These are phyloP conservation scores for Hyposoter didymator DNA, from an alignment of 2,888 invertebrate genomes.

Conservation along the genomic window DNA sequence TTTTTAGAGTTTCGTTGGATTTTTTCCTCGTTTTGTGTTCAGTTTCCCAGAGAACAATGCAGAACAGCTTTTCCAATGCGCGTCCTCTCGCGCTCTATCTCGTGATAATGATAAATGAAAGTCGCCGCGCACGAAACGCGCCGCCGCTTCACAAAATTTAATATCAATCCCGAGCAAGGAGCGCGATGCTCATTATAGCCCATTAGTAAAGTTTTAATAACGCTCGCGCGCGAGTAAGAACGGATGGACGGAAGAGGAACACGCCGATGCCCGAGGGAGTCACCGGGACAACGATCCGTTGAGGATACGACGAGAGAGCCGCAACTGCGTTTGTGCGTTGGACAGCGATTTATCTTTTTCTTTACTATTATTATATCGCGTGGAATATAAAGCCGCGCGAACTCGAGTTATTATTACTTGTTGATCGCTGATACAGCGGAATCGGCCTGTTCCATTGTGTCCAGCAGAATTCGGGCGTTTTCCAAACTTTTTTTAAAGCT, in stretches of 20 bases:
- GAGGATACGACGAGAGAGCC: slow-evolving; percentile 44
- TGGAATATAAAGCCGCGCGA: slow-evolving; percentile 75
- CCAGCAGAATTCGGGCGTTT: slow-evolving; percentile 30
- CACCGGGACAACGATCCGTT: slow-evolving; percentile 38
- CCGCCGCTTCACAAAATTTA: slow-evolving; percentile 76
- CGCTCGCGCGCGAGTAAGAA: slow-evolving; percentile 67
- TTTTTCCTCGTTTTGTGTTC: slow-evolving; percentile 1
- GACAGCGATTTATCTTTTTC: slow-evolving; percentile 66
- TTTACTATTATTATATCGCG: slow-evolving; percentile 72
- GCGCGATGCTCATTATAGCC: slow-evolving; percentile 79
- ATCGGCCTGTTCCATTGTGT: slow-evolving; percentile 33
- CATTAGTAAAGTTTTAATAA: slow-evolving; percentile 82
- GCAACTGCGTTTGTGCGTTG: slow-evolving; percentile 54
- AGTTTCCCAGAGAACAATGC: slow-evolving; percentile 63
- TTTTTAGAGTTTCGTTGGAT: slow-evolving; percentile 40
- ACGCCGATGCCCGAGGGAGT: slow-evolving; percentile 41
- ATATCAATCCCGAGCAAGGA: slow-evolving; percentile 77
- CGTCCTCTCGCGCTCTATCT: slow-evolving; percentile 65
- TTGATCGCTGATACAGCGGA: slow-evolving; percentile 75
- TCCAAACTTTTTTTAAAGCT: slow-evolving; percentile 54
- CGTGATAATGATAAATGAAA: slow-evolving; percentile 79
- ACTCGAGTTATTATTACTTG: slow-evolving; percentile 75
- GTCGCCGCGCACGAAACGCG: slow-evolving; percentile 64
- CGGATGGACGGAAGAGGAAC: slow-evolving; percentile 39
- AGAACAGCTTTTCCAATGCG: slow-evolving; percentile 49